phyloP scores from a whole-genome alignment of 2,797 vertebrate species.

The Pelobates cultripes region DNA sequence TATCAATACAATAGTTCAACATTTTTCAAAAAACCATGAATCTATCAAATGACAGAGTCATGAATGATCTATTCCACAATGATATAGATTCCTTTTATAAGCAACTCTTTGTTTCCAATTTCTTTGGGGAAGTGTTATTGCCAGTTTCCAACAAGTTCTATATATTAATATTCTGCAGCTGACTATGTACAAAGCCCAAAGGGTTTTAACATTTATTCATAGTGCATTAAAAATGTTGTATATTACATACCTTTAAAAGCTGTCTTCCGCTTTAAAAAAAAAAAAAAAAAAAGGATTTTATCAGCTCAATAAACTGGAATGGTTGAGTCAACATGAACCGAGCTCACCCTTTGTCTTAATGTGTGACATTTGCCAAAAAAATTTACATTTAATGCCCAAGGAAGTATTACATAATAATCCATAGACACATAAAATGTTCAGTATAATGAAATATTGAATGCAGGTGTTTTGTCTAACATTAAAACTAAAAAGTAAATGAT shows the following conservation, averaged over 20 bases:
- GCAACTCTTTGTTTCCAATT: no score
- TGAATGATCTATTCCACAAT: no score
- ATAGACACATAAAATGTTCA: background rate
- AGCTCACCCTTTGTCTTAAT: background rate
- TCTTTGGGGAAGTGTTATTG: no score
- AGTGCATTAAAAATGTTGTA: no score
- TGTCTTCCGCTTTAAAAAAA: background rate
- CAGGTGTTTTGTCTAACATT: slow-evolving; percentile 5
- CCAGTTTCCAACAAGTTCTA: no score
- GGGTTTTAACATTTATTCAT: background rate
- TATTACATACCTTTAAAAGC: no score
- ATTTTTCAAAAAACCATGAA: no score
- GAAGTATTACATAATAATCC: background rate
- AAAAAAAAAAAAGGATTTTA: background rate
- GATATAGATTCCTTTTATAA: no score
- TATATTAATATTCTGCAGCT: background rate
- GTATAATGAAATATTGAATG: background rate
- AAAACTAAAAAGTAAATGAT: background rate
- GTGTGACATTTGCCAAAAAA: background rate
- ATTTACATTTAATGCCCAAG: background rate
- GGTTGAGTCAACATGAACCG: background rate
- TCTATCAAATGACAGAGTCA: no score
- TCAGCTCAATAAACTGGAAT: background rate
- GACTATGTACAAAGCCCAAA: background rate
- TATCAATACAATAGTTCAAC: no score